Evolutionary conservation across 2,797 vertebrate genomes (phyloP).

Genomic region (Ispidina picta): DNA sequence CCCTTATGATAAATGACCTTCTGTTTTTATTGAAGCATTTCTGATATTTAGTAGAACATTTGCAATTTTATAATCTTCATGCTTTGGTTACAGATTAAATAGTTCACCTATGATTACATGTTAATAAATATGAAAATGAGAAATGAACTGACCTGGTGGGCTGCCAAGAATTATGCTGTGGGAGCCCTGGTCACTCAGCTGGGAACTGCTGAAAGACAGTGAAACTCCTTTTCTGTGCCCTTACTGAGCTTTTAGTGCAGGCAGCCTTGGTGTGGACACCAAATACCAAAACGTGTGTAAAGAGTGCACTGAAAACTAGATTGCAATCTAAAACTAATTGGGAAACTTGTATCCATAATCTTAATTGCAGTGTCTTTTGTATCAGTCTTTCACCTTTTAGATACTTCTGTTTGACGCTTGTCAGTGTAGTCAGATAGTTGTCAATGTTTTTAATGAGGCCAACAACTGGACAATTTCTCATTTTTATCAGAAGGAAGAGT

Average conservation of each 20-base stretch:
- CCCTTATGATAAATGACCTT: neutral
- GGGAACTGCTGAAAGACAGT: neutral
- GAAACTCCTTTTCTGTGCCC: neutral
- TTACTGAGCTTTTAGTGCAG: neutral
- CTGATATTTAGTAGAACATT: neutral
- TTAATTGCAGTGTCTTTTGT: neutral
- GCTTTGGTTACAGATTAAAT: neutral
- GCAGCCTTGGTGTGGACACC: neutral
- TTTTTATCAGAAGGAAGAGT: neutral
- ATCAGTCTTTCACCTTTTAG: neutral
- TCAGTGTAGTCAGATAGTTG: neutral
- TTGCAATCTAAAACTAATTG: neutral
- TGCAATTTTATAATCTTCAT: neutral
- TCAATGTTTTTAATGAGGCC: neutral
- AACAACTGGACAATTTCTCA: neutral
- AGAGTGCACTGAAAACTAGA: neutral
- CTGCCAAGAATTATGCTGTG: neutral
- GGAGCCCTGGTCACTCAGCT: neutral
- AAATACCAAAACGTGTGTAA: neutral
- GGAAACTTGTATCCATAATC: neutral
- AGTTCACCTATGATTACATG: neutral
- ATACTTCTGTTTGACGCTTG: neutral
- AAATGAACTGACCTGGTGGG: neutral
- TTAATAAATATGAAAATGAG: neutral
- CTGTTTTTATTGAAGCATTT: neutral